A percentile compares a stretch with the other conserved stretches of the same genome.
Conservation (phyloP, 2,113 vertebrate genomes). For the Platycercus adscitus region DNA sequence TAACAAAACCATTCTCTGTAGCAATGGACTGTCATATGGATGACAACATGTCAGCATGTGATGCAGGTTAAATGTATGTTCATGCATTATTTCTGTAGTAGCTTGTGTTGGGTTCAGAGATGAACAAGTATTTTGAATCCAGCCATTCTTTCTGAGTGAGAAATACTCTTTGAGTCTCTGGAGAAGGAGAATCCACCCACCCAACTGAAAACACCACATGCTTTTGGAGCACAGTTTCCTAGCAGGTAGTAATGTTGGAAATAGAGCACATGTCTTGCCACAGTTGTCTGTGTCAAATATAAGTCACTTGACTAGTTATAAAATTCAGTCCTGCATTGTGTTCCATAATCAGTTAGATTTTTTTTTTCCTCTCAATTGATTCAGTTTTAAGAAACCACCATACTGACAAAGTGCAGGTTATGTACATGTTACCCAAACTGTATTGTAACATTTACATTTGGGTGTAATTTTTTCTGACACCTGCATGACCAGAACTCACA, state of each 20-base stretch:
- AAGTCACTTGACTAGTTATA: background rate
- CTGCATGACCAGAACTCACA: background rate
- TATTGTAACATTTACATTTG: background rate
- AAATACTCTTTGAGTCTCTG: background rate
- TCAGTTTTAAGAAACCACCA: background rate
- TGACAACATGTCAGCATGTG: background rate
- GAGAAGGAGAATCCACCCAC: background rate
- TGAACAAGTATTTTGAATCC: background rate
- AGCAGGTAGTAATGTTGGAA: background rate
- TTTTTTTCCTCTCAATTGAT: background rate
- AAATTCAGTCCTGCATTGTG: background rate
- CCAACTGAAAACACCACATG: background rate
- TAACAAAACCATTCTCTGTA: background rate
- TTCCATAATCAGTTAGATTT: background rate
- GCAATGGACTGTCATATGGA: background rate
- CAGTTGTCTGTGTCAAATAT: background rate
- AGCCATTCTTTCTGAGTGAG: background rate
- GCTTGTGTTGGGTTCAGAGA: background rate
- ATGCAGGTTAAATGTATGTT: background rate
- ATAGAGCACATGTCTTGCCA: background rate
- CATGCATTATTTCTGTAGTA: background rate
- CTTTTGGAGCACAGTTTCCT: background rate
- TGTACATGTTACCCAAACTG: background rate
- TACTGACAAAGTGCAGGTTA: background rate
- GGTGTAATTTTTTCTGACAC: background rate